phyloP scores from a whole-genome alignment of 1,140 invertebrate species.

The Diploscapter pachys region DNA sequence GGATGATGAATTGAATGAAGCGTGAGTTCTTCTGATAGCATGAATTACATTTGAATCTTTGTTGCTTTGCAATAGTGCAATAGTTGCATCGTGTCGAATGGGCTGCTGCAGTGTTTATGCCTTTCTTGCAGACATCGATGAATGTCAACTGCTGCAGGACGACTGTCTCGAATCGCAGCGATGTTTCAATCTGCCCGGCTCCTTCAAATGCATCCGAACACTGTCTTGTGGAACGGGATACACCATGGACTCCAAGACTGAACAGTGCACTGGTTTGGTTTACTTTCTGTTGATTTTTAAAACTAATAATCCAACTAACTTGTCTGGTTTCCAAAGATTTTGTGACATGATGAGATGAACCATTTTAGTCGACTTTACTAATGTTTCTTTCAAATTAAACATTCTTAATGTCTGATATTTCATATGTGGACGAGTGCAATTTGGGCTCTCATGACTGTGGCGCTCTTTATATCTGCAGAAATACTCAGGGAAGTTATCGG shows the following conservation, averaged over 20 bases:
- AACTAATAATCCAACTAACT: slow-evolving; percentile 7
- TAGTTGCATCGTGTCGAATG: no score
- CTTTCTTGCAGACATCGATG: slow-evolving; percentile 50
- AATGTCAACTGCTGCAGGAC: slow-evolving; percentile 52
- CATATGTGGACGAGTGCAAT: slow-evolving; percentile 87
- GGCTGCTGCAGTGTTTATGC: neutral
- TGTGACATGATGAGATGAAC: neutral
- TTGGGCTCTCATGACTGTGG: slow-evolving; percentile 79
- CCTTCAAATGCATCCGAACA: slow-evolving; percentile 71
- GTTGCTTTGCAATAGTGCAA: no score
- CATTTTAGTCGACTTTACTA: neutral
- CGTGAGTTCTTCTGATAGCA: neutral
- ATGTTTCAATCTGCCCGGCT: slow-evolving; percentile 57
- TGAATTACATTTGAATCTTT: slow-evolving; percentile 1
- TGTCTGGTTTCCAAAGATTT: neutral
- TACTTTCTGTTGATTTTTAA: slow-evolving; percentile 10
- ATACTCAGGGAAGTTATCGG: slow-evolving; percentile 76
- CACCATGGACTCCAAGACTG: slow-evolving; percentile 79
- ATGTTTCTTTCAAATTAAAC: slow-evolving; percentile 12
- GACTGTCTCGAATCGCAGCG: slow-evolving; percentile 56
- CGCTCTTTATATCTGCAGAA: slow-evolving; percentile 75
- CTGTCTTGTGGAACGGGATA: slow-evolving; percentile 92
- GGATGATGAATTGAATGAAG: neutral
- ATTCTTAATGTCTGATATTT: slow-evolving; percentile 14
- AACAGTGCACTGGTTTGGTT: slow-evolving; percentile 76